These are phyloP conservation scores for Hydractinia echinata DNA, from an alignment of 30 jellyfish, hydroid and myxozoan genomes.

Conservation along the genomic window DNA sequence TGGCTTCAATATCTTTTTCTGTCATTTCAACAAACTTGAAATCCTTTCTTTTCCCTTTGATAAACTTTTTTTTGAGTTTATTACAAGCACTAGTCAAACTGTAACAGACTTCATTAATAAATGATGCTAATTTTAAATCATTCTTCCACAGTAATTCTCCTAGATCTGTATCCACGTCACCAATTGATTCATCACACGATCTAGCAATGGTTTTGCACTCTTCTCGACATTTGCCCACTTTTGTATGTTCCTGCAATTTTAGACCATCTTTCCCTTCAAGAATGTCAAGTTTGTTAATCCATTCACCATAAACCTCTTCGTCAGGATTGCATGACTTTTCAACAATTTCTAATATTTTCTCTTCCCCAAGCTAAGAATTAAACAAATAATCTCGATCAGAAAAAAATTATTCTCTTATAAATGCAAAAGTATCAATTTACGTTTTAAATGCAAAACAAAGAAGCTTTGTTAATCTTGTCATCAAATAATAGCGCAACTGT, in stretches of 20 bases:
- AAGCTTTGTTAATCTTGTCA: no score
- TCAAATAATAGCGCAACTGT: no score
- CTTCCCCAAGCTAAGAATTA: conserved; percentile 70
- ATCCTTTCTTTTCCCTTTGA: conserved; percentile 61
- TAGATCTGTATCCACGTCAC: conserved; percentile 86
- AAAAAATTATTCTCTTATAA: no score
- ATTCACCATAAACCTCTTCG: conserved; percentile 55
- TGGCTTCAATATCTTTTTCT: conserved; percentile 75
- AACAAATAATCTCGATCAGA: no score
- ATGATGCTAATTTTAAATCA: conserved; percentile 40
- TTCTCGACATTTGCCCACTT: conserved; percentile 61
- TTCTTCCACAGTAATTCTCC: conserved; percentile 88
- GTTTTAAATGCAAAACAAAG: no score
- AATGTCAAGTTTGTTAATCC: conserved; percentile 73
- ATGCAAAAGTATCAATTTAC: no score
- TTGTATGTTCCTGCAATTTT: conserved; percentile 43
- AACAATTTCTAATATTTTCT: conserved; percentile 62
- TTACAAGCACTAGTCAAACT: conserved; percentile 60
- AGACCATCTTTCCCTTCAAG: conserved; percentile 34
- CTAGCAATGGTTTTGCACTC: conserved; percentile 86
- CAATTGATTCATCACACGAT: conserved; percentile 85
- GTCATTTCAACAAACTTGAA: conserved; percentile 59
- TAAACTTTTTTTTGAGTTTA: conserved; percentile 36
- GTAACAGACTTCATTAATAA: conserved; percentile 67
- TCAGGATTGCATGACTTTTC: conserved; percentile 73